Conservation (phyloP, 2,888 invertebrate species). For the Noctua janthe region DNA sequence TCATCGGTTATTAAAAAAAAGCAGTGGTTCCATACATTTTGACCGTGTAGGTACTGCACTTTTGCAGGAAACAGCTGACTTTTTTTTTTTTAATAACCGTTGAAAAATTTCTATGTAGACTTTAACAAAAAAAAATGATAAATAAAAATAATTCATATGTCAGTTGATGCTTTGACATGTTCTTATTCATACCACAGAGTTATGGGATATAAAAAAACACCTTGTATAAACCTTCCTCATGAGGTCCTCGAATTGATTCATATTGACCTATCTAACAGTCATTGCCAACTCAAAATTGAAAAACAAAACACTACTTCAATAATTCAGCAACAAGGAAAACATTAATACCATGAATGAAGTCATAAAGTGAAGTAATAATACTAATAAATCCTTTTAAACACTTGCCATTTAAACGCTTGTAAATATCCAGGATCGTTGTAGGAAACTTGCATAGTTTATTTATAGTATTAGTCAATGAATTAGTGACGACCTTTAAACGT, state of each 20-base stretch:
- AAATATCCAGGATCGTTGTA: conserved; percentile 5
- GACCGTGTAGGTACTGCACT: no score
- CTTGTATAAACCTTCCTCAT: no score
- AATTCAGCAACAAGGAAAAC: conserved; percentile 30
- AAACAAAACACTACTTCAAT: not conserved
- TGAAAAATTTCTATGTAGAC: no score
- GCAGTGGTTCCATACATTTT: no score
- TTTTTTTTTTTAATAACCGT: no score
- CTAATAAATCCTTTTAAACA: conserved; percentile 9
- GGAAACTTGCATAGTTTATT: conserved; percentile 27
- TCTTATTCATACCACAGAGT: no score
- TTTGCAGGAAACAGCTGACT: no score
- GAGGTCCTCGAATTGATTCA: not conserved
- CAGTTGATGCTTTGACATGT: no score
- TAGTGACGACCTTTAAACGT: conserved; percentile 13
- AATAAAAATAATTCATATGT: no score
- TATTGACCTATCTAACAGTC: not conserved
- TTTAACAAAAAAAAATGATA: no score
- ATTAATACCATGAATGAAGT: conserved; percentile 27
- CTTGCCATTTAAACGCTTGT: conserved; percentile 12
- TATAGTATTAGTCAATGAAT: conserved; percentile 37
- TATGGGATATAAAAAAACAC: no score
- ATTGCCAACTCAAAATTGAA: not conserved
- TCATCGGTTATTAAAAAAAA: no score
- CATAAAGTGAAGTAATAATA: conserved; percentile 32